Percentiles rank a stretch among this genome's conserved stretches.
Conservation (phyloP, 2,888 invertebrate species). For the Habroteleia sp. region DNA sequence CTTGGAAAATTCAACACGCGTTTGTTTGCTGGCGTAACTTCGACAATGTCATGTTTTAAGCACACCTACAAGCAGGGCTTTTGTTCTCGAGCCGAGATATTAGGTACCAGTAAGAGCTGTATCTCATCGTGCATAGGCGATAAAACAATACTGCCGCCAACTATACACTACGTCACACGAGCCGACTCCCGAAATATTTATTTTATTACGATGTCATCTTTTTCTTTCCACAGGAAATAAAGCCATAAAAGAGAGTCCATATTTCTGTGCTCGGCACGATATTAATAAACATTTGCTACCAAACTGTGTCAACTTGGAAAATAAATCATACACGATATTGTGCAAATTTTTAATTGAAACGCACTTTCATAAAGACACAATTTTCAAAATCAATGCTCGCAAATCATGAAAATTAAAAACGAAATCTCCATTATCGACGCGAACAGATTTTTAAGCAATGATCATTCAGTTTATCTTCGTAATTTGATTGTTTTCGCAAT, state of each 20-base stretch:
- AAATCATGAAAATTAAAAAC: conserved; percentile 9
- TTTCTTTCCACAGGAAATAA: conserved; percentile 17
- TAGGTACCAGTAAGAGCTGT: conserved; percentile 29
- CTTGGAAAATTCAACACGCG: conserved; percentile 28
- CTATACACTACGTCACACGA: conserved; percentile 11
- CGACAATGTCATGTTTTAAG: conserved; percentile 72
- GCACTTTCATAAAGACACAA: background rate
- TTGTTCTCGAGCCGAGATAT: conserved; percentile 40
- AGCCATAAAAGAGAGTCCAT: conserved; percentile 25
- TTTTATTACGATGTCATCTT: conserved; percentile 35
- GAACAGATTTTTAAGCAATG: conserved; percentile 6
- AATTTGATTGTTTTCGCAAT: conserved; percentile 10
- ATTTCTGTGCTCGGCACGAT: conserved; percentile 15
- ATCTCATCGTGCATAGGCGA: conserved; percentile 49
- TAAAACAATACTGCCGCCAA: conserved; percentile 42
- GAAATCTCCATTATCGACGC: background rate
- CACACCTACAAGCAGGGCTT: conserved; percentile 60
- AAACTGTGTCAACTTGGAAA: conserved; percentile 4
- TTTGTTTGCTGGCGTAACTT: conserved; percentile 68
- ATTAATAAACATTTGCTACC: conserved; percentile 32
- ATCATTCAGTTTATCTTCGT: conserved; percentile 6
- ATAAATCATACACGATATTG: background rate
- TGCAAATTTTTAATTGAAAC: conserved; percentile 5
- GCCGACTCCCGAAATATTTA: conserved; percentile 18
- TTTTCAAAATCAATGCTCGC: background rate